Conservation (phyloP, 2,888 invertebrate genomes). For the Ornithoptera priamus region DNA sequence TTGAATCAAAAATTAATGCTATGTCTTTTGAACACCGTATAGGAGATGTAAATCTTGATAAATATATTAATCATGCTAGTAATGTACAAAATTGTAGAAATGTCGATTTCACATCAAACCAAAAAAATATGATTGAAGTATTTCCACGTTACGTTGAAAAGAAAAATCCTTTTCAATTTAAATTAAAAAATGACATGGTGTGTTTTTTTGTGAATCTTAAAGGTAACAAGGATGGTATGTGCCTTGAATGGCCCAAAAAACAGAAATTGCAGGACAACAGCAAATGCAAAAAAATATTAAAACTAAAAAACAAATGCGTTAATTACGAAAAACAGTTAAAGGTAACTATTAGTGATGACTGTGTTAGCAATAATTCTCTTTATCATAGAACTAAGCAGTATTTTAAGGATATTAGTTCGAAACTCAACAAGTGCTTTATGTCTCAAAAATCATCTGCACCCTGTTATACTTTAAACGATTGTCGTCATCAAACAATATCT, state of each 20-base stretch:
- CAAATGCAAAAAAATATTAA: background rate
- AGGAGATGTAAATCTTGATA: background rate
- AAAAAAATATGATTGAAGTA: background rate
- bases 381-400: background rate
- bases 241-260: slow-evolving; percentile 2
- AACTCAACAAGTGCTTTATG: background rate
- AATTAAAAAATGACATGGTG: slow-evolving; percentile 6
- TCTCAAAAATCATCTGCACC: background rate
- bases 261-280: background rate
- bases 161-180: background rate
- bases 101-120: background rate
- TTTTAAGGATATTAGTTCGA: background rate
- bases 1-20: slow-evolving; percentile 1
- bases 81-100: background rate
- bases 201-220: slow-evolving; percentile 17
- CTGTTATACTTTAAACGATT: background rate
- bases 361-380: background rate
- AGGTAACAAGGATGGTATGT: background rate
- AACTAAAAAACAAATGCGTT: background rate
- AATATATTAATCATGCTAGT: background rate
- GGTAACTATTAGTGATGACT: background rate
- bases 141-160: background rate
- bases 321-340: background rate
- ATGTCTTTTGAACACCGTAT: background rate
- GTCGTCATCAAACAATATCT: background rate